Base-by-base conservation (phyloP, 2,888 invertebrate species). In the Tetranychus piercei region DNA sequence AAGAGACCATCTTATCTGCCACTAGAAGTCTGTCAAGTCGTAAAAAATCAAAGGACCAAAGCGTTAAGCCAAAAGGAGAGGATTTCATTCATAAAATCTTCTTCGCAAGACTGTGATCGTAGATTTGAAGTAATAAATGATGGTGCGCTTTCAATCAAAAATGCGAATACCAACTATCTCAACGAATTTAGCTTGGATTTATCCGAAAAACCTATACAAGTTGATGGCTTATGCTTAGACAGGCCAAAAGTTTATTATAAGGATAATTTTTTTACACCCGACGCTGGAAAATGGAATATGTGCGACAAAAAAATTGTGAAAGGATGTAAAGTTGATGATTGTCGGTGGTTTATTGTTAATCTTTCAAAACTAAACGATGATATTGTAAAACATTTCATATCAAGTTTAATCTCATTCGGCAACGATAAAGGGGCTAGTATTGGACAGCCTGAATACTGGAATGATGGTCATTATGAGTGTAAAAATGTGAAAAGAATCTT, bases 141-240 rank as follows among this genome's bases (percentile, higher is more conserved):
- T 1, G 18, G 11, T 23, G 11, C 34, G 5, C 20, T 6, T 11
- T 20, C 11, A 22, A 11, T 23, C 11, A 69, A 20, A 7, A 67
- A 55, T 11, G 74, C 74, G 44, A 75, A 74, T 69, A 72, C 72
- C n/a, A 6, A 66, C 1, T 75, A 76, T 55, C 74, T 76, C 65
- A 55, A 22, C 6, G 73, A 75, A 18, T 78, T 77, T 22, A 74
- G 73, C 23, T 73, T 78, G 22, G 44, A 74, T 20, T 64, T 78
- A 69, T 75, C 76, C 43, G 11, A 72, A 15, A 45, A 44, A 11
- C 76, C 75, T 6, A 45, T 76, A 6, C 23, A 45, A 23, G 71
- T 78, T 5, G 22, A 69, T 6, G 69, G 69, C 0, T 23, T 23
- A 1, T 11, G 20, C 20, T 23, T 69, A 23, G 34, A 69, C 11